These are phyloP conservation scores for Eupsittula cactorum DNA, from an alignment of 2,113 vertebrate species.

Conservation along the genomic window DNA sequence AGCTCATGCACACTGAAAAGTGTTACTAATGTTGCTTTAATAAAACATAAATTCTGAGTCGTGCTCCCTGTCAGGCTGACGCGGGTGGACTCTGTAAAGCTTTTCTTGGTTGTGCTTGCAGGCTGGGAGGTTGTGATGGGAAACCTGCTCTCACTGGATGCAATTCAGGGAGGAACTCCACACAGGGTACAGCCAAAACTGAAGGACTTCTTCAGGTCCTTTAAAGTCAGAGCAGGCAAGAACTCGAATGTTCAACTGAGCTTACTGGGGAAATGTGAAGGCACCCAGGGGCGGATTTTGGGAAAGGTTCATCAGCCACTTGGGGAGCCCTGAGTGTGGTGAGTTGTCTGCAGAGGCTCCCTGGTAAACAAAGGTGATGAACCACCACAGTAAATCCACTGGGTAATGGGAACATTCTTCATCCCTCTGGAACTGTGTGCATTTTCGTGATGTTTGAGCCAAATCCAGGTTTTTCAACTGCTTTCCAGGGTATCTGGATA, in stretches of 20 bases:
- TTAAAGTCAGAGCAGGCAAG: background rate
- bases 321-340: accelerated
- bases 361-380: background rate
- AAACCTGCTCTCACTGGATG: background rate
- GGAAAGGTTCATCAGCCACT: background rate
- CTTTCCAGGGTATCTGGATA: background rate
- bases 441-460: background rate
- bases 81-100: background rate
- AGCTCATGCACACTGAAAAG: background rate
- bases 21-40: background rate
- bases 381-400: accelerated
- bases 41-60: background rate
- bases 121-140: background rate
- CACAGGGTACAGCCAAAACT: background rate
- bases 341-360: background rate
- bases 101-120: background rate
- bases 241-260: background rate
- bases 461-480: background rate
- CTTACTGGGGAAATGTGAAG: background rate
- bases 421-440: too few species aligned
- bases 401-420: background rate
- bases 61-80: background rate
- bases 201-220: background rate
- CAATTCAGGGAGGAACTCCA: background rate
- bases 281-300: background rate